These are phyloP conservation scores for Oceanodroma tethys DNA, from an alignment of 2,113 vertebrate genomes.

Conservation along the genomic window DNA sequence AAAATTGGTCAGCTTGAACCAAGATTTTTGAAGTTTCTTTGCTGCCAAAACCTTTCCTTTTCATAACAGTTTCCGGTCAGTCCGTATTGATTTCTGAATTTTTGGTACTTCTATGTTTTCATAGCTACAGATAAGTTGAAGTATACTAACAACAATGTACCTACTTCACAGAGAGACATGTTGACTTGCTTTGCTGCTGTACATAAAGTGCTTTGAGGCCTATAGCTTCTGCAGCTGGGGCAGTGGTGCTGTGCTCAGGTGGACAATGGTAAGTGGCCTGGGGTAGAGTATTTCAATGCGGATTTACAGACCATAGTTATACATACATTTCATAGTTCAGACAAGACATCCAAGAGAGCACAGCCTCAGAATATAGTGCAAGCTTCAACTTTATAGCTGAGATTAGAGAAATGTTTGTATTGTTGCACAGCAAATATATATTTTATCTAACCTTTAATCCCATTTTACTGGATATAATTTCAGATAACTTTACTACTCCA, in stretches of 20 bases:
- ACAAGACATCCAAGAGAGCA: background rate
- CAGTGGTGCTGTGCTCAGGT: background rate
- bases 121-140: background rate
- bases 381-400: background rate
- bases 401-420: background rate
- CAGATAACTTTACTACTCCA: background rate
- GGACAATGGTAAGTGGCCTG: background rate
- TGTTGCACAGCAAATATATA: background rate
- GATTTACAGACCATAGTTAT: background rate
- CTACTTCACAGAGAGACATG: background rate
- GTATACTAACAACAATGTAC: accelerated
- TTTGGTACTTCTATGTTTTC: background rate
- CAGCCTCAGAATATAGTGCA: background rate
- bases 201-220: background rate
- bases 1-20: background rate
- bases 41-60: background rate
- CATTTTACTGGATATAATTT: conserved; percentile 8
- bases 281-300: background rate
- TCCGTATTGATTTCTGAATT: background rate
- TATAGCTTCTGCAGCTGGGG: background rate
- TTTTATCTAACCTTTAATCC: conserved; percentile 40
- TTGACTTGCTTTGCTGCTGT: background rate
- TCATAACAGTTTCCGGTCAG: background rate
- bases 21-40: background rate
- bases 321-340: background rate